These are phyloP conservation scores for Cephus pulcher DNA, from an alignment of 2,888 invertebrate species.

Conservation along the genomic window DNA sequence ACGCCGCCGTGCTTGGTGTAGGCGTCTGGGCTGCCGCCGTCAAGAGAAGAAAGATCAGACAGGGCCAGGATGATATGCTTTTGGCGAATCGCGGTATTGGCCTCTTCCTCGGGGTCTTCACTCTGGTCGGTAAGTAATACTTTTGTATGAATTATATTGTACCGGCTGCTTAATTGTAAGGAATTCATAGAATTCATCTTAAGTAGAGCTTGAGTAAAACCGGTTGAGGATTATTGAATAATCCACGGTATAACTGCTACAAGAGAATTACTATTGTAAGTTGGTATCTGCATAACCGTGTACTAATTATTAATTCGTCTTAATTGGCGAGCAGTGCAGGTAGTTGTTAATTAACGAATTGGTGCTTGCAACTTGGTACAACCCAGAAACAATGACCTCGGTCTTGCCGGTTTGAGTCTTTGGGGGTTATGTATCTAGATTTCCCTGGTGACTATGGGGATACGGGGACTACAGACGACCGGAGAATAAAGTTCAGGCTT, in stretches of 20 bases:
- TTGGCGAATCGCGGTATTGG: conserved; percentile 77
- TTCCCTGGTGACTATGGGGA: conserved; percentile 23
- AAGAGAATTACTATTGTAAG: neutral
- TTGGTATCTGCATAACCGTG: neutral
- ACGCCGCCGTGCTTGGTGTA: conserved; percentile 74
- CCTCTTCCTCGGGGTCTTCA: conserved; percentile 76
- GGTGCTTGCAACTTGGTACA: conserved; percentile 4
- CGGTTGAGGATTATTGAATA: neutral
- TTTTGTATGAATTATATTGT: neutral
- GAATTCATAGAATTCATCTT: neutral
- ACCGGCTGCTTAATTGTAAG: neutral
- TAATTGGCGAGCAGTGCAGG: conserved; percentile 30
- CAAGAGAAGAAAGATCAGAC: conserved; percentile 67
- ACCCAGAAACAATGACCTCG: conserved; percentile 12
- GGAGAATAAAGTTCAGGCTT: conserved; percentile 4
- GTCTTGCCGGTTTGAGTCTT: conserved; percentile 8
- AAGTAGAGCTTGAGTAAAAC: neutral
- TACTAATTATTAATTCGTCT: conserved; percentile 27
- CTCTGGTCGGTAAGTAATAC: conserved; percentile 73
- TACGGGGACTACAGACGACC: conserved; percentile 9
- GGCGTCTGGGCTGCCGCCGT: conserved; percentile 73
- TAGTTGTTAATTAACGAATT: conserved; percentile 31
- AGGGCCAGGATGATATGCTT: conserved; percentile 75
- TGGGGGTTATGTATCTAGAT: conserved; percentile 22
- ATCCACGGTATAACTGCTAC: neutral